Evolutionary conservation across 2,797 vertebrate species (phyloP), one percentile per base, ranked within the genome.

Genomic region (Hyperoplus immaculatus): DNA sequence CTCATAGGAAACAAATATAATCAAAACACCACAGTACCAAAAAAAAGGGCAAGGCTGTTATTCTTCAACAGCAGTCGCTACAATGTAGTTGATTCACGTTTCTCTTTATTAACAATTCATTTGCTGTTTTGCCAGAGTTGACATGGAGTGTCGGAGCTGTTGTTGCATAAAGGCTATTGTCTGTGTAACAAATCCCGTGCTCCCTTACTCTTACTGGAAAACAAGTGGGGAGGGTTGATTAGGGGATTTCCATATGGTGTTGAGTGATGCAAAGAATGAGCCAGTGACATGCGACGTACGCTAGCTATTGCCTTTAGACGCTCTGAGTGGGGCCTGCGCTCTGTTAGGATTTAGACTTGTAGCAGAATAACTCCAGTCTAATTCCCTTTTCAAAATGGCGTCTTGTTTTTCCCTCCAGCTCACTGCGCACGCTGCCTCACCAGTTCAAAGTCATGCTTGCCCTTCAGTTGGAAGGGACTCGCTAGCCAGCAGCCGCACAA

Each of bases 341-440:
- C 77, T 74, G 81, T 76, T 81, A 79, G 88, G 88, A 87, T 91
- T 87, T 85, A 74, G 86, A 85, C 81, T 83, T 72, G 76, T 85
- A 75, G 80, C 86, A 88, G 87, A 88, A 85, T 78, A 91, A 89
- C 90, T 90, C 29, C 88, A 49, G 86, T 86, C 81, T 90, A 90
- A 93, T 91, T 91, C 89, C 29, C 90, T 85, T 88, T 94, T 85
- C 93, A 94, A 94, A 94, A 94, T 94, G 94, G 94, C 92, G 92
- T 86, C 90, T 86, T 93, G 88, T 92, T 93, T 93, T 91, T 87
- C 88, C 89, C 90, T 87, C 80, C 77, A 80, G 87, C 93, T 88
- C 89, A 12, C 81, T 82, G 84, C 72, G 90, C 90, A 82, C 77
- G 80, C 86, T 88, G 88, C 87, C 89, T 91, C 84, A 66, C 87